Evolutionary conservation across 2,888 invertebrate species (phyloP).

Genomic region (Vesta saturnalis): DNA sequence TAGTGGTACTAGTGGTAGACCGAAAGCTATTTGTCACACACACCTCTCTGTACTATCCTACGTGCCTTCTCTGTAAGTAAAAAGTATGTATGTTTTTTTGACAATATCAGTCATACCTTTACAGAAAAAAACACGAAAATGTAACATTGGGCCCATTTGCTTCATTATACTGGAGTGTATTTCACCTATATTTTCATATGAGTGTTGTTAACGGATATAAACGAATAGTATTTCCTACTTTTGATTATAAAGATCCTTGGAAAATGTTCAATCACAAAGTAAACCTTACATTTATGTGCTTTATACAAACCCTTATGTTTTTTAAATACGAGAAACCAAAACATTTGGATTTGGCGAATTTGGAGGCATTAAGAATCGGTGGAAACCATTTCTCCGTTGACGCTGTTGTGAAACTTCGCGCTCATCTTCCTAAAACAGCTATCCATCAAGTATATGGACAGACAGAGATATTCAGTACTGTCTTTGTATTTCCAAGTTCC

Average conservation of each 20-base stretch:
- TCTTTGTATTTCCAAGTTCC: not conserved
- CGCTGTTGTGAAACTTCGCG: not conserved
- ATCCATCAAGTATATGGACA: not conserved
- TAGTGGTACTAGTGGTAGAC: not conserved
- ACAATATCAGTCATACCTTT: not conserved
- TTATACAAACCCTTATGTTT: not conserved
- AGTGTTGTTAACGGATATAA: not conserved
- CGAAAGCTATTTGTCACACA: too few relatives aligned
- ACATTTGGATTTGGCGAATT: too few relatives aligned
- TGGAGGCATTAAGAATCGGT: too few relatives aligned
- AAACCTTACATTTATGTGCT: not conserved
- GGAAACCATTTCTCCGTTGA: not conserved
- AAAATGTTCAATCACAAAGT: not conserved
- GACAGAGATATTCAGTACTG: not conserved
- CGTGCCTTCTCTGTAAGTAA: not conserved
- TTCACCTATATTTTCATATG: not conserved
- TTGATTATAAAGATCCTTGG: not conserved
- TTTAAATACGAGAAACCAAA: not conserved
- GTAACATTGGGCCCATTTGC: not conserved
- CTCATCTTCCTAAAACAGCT: not conserved
- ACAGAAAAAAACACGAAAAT: not conserved
- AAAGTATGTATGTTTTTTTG: not conserved
- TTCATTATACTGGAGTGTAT: not conserved
- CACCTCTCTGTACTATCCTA: not conserved
- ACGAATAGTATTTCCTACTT: not conserved